Base-by-base conservation (phyloP, 1,140 invertebrate species). In the Battus philenor region DNA sequence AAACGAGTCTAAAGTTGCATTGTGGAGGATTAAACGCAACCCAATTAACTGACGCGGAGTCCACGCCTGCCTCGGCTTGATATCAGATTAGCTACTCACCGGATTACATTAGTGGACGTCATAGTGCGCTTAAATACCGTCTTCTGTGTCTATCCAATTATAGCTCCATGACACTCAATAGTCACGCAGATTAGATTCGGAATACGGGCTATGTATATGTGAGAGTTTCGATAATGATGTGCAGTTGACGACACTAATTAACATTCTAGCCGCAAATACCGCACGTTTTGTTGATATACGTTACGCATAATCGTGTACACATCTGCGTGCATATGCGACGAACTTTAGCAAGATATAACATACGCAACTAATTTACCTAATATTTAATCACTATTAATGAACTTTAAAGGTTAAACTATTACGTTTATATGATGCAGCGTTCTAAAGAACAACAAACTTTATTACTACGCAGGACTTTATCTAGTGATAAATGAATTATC, bases 51-150 rank as follows among this genome's bases (percentile, higher is more conserved):
- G 47, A 64, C 59, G 65, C 50, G 57, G 66, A 71, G 65, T 68
- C 61, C 68, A 61, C 60, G 69, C 59, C 70, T 68, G 73, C 57
- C 63, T 64, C 64, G 55, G 50, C 57, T 70, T 70, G 65, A 76
- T 83, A 83, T 83, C 73, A 78, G 75, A 83, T 81, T 83, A 83
- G 69, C 59, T 68, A 50, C 66, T 65, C 51, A 52, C 61, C 47
- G 75, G 69, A 81, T 79, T 81, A 79, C 68, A 81, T 81, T 83
- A 78, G 69, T 65, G 59, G 62, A 63, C 71, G 68, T 71, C 72
- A 72, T 70, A 63, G 60, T 50, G 50, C 32, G 33, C 44, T 48
- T 56, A 53, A 50, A 51, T 61, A 65, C 50, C 63, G 51, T 51
- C 50, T 52, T 56, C 49, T 57, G 45, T 56, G 50, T 66, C 55